Percentiles rank a stretch among this genome's conserved stretches.
phyloP scores from a whole-genome alignment of 2,888 invertebrate genomes.

The Laspeyria flexula region DNA sequence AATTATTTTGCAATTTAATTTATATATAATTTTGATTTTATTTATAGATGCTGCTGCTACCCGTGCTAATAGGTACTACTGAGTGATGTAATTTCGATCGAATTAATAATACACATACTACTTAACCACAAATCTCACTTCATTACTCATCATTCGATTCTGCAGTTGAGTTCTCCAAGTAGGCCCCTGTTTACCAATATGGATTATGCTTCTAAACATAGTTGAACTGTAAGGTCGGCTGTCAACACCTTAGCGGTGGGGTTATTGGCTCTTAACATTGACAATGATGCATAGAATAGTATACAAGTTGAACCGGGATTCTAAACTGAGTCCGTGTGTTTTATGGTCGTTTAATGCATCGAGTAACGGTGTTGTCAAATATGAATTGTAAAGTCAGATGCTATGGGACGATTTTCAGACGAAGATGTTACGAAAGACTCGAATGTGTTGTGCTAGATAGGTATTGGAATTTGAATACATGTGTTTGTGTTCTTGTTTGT shows the following conservation, averaged over 20 bases:
- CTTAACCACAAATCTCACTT: too few species aligned
- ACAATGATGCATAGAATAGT: conserved; percentile 40
- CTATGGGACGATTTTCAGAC: conserved; percentile 3
- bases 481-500: not conserved
- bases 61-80: too few species aligned
- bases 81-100: too few species aligned
- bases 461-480: not conserved
- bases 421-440: conserved; percentile 1
- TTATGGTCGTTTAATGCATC: conserved; percentile 24
- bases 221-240: conserved; percentile 32
- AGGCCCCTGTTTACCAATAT: conserved; percentile 4
- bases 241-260: conserved; percentile 35
- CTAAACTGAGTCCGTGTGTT: conserved; percentile 15
- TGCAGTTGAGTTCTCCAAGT: not conserved
- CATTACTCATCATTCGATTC: too few species aligned
- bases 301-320: conserved; percentile 25
- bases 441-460: not conserved
- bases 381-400: conserved; percentile 18
- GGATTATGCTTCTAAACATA: conserved; percentile 28
- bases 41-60: too few species aligned
- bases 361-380: conserved; percentile 24
- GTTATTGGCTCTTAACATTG: conserved; percentile 42
- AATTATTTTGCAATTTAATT: too few species aligned
- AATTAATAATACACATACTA: too few species aligned
- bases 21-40: too few species aligned